phyloP scores from a whole-genome alignment of 2,113 vertebrate species.

The Aptenodytes patagonicus region DNA sequence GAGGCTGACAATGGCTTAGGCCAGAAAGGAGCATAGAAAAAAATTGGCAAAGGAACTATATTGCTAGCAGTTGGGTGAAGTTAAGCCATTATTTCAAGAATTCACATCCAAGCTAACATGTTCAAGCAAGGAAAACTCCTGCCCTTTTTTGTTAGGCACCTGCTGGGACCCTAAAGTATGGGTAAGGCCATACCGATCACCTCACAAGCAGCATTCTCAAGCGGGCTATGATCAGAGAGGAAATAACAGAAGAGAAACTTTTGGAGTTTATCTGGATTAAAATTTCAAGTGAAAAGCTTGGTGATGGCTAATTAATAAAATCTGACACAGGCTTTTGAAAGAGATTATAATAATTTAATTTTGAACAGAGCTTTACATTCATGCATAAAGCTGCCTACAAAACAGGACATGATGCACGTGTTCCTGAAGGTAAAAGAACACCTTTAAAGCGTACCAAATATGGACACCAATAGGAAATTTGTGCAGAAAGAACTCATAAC shows the following conservation, averaged over 20 bases:
- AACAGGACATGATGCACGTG: rapidly evolving
- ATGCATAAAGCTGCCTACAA: not conserved
- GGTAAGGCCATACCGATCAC: not conserved
- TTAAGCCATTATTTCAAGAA: not conserved
- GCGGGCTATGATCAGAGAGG: not conserved
- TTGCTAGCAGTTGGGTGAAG: not conserved
- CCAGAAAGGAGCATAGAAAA: not conserved
- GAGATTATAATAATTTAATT: not conserved
- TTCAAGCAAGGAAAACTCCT: not conserved
- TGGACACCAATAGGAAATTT: not conserved
- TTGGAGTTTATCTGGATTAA: not conserved
- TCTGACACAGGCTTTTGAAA: not conserved
- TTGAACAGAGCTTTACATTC: not conserved
- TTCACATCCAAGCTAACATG: not conserved
- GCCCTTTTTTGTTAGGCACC: not conserved
- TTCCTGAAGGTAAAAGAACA: not conserved
- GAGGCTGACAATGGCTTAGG: not conserved
- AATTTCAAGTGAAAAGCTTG: not conserved
- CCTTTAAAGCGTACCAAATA: not conserved
- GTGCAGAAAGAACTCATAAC: not conserved
- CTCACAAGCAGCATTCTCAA: not conserved
- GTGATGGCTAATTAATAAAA: not conserved
- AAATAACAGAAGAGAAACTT: not conserved
- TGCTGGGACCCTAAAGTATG: not conserved
- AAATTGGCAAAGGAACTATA: not conserved